Evolutionary conservation across 2,888 invertebrate genomes (phyloP).

Genomic region (Camponotus fellah): DNA sequence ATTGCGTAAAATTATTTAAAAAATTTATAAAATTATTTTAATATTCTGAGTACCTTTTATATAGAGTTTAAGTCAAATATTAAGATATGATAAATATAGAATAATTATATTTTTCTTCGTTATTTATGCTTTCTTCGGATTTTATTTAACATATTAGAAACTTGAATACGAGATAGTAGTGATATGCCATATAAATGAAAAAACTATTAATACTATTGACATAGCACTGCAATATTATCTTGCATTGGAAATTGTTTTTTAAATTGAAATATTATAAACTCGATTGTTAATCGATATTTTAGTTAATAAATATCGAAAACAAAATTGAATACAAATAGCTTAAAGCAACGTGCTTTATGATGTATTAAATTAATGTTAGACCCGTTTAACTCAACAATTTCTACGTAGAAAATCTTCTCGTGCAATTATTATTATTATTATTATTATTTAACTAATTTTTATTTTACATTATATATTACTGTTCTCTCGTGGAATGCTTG

Average conservation of each 20-base stretch:
- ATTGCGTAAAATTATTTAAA: too few species aligned
- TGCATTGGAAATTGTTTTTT: neutral
- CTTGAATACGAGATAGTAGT: too few species aligned
- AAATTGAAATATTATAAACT: neutral
- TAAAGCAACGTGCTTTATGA: neutral
- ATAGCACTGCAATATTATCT: neutral
- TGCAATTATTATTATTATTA: slow-evolving; percentile 33
- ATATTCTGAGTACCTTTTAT: too few species aligned
- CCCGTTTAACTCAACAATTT: neutral
- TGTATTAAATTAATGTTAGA: neutral
- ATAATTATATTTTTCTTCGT: too few species aligned
- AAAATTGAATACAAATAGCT: neutral
- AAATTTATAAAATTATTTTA: too few species aligned
- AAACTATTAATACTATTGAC: neutral
- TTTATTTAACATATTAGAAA: too few species aligned
- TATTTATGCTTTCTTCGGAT: too few species aligned
- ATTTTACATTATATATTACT: slow-evolving; percentile 66
- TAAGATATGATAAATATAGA: too few species aligned
- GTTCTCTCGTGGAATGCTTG: slow-evolving; percentile 70
- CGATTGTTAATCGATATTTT: neutral
- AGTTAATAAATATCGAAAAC: neutral
- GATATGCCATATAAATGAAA: neutral
- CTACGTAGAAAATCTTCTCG: neutral
- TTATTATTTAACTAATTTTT: slow-evolving; percentile 61
- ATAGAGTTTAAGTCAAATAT: too few species aligned